These are phyloP conservation scores for Pterois miles DNA, from an alignment of 2,797 vertebrate species.

Conservation along the genomic window DNA sequence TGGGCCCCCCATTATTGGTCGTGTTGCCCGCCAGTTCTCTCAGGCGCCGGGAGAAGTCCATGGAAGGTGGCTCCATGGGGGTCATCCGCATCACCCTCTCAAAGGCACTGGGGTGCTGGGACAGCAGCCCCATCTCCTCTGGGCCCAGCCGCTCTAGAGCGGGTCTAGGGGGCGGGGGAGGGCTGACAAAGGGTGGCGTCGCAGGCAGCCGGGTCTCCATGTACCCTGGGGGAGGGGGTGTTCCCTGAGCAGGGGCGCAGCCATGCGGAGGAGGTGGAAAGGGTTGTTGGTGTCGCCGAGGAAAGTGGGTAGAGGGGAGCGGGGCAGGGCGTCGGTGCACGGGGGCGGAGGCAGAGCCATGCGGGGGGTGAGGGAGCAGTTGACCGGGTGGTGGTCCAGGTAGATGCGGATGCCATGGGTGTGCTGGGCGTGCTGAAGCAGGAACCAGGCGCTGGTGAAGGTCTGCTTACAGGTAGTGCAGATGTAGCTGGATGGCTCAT, in stretches of 20 bases:
- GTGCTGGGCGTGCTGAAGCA: constrained; percentile 99
- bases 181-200: constrained; percentile 95
- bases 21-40: constrained; percentile 86
- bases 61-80: constrained; percentile 82
- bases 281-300: constrained; percentile 95
- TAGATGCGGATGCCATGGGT: constrained; percentile 99
- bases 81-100: constrained; percentile 87
- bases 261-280: constrained; percentile 97
- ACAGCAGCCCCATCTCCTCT: constrained; percentile 98
- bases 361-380: constrained; percentile 94
- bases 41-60: constrained; percentile 85
- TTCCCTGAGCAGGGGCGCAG: constrained; percentile 95
- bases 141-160: constrained; percentile 93
- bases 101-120: constrained; percentile 88
- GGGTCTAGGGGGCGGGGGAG: constrained; percentile 94
- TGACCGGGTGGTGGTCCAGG: constrained; percentile 95
- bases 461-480: constrained; percentile 99
- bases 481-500: constrained; percentile 99
- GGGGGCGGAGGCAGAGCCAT: constrained; percentile 95
- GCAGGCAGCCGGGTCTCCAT: constrained; percentile 94
- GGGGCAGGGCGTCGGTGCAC: constrained; percentile 90
- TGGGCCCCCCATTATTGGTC: constrained; percentile 87
- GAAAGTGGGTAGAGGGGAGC: constrained; percentile 96
- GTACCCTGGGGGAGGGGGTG: constrained; percentile 87
- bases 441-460: constrained; percentile 99